A percentile compares a stretch with the other conserved stretches of the same genome.
Conservation (phyloP, 2,113 vertebrate species). For the Pseudolaguvia tuberculata region DNA sequence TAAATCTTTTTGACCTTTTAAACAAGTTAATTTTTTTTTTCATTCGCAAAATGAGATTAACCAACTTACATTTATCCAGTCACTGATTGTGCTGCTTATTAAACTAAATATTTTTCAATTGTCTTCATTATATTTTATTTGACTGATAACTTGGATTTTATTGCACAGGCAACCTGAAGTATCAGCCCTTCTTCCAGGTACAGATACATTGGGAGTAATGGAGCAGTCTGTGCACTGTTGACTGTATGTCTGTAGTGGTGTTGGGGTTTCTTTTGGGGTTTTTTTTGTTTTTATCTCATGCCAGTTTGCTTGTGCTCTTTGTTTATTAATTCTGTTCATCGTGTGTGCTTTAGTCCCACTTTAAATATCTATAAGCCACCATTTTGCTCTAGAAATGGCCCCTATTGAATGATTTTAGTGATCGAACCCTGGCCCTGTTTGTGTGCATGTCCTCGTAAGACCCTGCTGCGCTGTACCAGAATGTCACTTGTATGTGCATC, state of each 20-base stretch:
- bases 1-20: slow-evolving; percentile 15
- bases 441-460: slow-evolving; percentile 2
- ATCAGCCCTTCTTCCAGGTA: not conserved
- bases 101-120: not conserved
- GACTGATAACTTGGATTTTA: slow-evolving; percentile 22
- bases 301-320: slow-evolving; percentile 12
- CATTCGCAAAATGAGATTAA: slow-evolving; percentile 14
- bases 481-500: not conserved
- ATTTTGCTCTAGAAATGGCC: not conserved
- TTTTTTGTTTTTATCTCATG: slow-evolving; percentile 1
- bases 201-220: not conserved
- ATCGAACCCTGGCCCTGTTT: not conserved
- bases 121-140: slow-evolving; percentile 3
- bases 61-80: slow-evolving; percentile 19
- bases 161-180: slow-evolving; percentile 24
- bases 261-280: not conserved
- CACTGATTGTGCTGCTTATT: not conserved
- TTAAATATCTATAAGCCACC: not conserved
- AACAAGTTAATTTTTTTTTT: slow-evolving; percentile 9
- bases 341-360: slow-evolving; percentile 8
- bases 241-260: slow-evolving; percentile 4
- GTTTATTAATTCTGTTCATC: slow-evolving; percentile 6
- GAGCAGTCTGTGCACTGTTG: not conserved
- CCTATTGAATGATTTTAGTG: too few species aligned
- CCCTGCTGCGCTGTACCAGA: not conserved